These are phyloP conservation scores for Notothenia coriiceps DNA, from an alignment of 2,113 vertebrate genomes.

Conservation along the genomic window DNA sequence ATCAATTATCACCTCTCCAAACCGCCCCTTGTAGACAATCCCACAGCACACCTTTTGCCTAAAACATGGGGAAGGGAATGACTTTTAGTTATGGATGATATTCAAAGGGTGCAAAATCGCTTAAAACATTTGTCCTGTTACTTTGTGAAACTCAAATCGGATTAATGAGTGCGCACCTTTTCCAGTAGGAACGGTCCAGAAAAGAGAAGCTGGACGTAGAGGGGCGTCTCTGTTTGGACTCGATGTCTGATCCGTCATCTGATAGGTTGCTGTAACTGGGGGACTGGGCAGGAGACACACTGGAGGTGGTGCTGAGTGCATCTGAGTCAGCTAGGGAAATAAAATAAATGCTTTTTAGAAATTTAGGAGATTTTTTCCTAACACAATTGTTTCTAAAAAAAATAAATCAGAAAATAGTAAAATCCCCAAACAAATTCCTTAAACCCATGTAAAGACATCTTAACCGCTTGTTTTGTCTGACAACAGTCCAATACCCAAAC, in stretches of 20 bases:
- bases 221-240: constrained; percentile 83
- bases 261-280: constrained; percentile 88
- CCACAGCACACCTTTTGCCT: constrained; percentile 89
- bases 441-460: background rate
- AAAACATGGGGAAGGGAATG: background rate
- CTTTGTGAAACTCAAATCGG: background rate
- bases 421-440: background rate
- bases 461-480: background rate
- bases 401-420: background rate
- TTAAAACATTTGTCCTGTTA: background rate
- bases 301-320: constrained; percentile 87
- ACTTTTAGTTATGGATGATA: background rate
- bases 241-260: constrained; percentile 86
- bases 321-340: constrained; percentile 81
- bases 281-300: constrained; percentile 86
- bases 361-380: background rate
- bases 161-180: constrained; percentile 66
- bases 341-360: constrained; percentile 12
- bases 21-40: constrained; percentile 87
- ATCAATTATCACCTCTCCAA: constrained; percentile 88
- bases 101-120: background rate
- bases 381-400: too few species aligned
- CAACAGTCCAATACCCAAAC: background rate
- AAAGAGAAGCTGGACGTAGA: constrained; percentile 84
- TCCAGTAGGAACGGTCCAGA: constrained; percentile 88